A percentile compares a stretch with the other conserved stretches of the same genome.
Conservation (phyloP, 2,113 vertebrate genomes). For the Mellivora capensis region DNA sequence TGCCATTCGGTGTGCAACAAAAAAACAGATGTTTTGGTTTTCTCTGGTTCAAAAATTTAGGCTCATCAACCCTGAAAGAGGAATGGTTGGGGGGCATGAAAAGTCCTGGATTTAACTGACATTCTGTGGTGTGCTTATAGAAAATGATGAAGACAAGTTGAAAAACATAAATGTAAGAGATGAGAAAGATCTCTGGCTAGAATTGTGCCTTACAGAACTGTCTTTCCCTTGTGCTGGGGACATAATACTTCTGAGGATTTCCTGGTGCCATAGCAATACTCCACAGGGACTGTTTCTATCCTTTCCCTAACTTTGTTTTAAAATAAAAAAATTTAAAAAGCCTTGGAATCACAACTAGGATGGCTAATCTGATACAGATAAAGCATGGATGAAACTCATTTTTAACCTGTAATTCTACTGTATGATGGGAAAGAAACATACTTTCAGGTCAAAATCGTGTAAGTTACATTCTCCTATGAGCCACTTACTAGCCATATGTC, state of each 20-base stretch:
- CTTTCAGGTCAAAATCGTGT: background rate
- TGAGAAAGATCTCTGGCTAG: background rate
- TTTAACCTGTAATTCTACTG: background rate
- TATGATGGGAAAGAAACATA: background rate
- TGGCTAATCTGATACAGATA: background rate
- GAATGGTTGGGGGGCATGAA: background rate
- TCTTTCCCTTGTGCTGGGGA: background rate
- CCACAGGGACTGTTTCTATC: background rate
- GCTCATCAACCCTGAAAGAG: background rate
- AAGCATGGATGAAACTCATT: background rate
- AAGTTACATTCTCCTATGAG: background rate
- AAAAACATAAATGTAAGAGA: background rate
- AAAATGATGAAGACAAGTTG: background rate
- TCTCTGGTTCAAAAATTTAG: background rate
- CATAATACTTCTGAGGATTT: background rate
- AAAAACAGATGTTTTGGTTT: background rate
- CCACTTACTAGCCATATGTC: background rate
- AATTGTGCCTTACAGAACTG: background rate
- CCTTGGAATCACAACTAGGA: background rate
- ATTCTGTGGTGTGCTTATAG: background rate
- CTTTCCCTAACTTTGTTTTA: background rate
- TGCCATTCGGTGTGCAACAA: background rate
- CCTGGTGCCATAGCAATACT: background rate
- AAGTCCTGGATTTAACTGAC: background rate
- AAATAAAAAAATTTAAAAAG: background rate